Evolutionary conservation across 2,113 vertebrate species (phyloP), one percentile per base, ranked within the genome.

Genomic region (Pogona vitticeps): DNA sequence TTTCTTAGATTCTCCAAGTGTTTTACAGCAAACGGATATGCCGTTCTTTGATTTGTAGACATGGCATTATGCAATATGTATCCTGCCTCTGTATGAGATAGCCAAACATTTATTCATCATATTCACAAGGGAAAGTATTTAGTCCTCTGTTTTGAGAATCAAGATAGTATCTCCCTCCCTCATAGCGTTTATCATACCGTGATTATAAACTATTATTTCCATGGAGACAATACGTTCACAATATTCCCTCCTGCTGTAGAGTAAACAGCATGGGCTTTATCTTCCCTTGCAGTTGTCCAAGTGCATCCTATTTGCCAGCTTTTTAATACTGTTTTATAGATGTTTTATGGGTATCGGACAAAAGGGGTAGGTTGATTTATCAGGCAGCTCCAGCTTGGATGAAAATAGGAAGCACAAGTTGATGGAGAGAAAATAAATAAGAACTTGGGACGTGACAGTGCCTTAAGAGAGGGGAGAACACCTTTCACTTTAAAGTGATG

Each of bases 381-480:
- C 85, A 18, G 84, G 80, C 80, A 78, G 40, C 63, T 90, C 80
- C 86, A 94, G 88, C 88, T 92, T 72, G 77, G 85, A 72, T 86
- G 88, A 90, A 92, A 73, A 65, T 88, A 84, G 31, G 87, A 72
- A 76, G 90, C 87, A 63, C 65, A 84, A 90, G 87, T 93, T 83
- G 65, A 88, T 59, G 88, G 84, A 88, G 93, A 77, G 90, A 77
- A 59, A 91, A 89, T 93, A 91, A 93, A 91, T 95, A 83, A 94
- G 85, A 93, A 92, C 80, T n/a, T 91, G 80, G 65, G 82, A 84
- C 73, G 76, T 82, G 78, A 90, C 87, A 85, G 90, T 91, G 84
- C 85, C 91, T 84, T 84, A 65, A 65, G 36, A 85, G 91, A 88
- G 70, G 88, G 17, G 92, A 91, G 90, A 92, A 91, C 89, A 85